A percentile compares a stretch with the other conserved stretches of the same genome.
Evolutionary conservation across 1,140 invertebrate genomes (phyloP).

Genomic region (Ips typographus): DNA sequence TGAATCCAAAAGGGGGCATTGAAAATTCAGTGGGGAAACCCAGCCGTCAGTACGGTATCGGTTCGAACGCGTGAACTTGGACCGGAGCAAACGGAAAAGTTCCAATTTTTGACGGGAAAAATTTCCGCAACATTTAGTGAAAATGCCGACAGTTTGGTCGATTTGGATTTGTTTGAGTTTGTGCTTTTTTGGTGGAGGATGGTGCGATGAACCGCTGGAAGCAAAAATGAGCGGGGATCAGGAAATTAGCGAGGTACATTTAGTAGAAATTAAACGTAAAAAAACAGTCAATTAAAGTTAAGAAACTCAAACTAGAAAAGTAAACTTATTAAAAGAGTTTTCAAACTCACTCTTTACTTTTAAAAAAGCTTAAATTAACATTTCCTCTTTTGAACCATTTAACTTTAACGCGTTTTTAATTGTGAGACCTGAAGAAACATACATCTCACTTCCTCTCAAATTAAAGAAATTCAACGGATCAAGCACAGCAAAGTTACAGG

Average conservation of each 20-base stretch:
- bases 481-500: too few relatives aligned
- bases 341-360: too few relatives aligned
- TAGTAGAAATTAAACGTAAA: too few relatives aligned
- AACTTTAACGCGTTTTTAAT: too few relatives aligned
- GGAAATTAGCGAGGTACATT: constrained; percentile 54
- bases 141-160: not conserved
- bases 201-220: constrained; percentile 27
- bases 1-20: constrained; percentile 14
- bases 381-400: too few relatives aligned
- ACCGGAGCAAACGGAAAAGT: constrained; percentile 2
- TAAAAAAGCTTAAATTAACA: too few relatives aligned
- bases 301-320: too few relatives aligned
- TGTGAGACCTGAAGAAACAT: too few relatives aligned
- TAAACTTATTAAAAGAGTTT: too few relatives aligned
- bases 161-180: constrained; percentile 22
- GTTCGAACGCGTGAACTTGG: constrained; percentile 7
- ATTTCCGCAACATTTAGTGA: not conserved
- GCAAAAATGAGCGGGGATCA: constrained; percentile 53
- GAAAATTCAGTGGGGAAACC: constrained; percentile 23
- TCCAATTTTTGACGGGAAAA: not conserved
- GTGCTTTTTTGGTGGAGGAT: constrained; percentile 9
- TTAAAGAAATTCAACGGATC: too few relatives aligned
- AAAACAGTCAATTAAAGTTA: too few relatives aligned
- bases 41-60: constrained; percentile 20
- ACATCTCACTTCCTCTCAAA: too few relatives aligned